Evolutionary conservation across 2,797 vertebrate genomes (phyloP), one percentile per base, ranked within the genome.

Genomic region (Propithecus deckenii): DNA sequence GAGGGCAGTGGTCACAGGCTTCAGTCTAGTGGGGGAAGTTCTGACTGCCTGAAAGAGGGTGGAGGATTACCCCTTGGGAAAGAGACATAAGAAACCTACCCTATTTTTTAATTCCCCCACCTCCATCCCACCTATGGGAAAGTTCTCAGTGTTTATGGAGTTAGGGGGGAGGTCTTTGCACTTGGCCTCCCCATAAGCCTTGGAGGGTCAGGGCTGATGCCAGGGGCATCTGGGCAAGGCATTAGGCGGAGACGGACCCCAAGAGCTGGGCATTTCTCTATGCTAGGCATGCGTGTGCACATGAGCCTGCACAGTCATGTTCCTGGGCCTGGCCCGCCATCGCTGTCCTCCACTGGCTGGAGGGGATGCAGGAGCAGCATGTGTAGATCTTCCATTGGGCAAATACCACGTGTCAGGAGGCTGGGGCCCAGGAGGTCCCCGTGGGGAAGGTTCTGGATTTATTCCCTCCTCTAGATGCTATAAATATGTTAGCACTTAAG

Each of bases 401-500:
- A 78, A 84, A 96, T 91, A 41, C 67, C 80, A 63, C 0, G 2
- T 46, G 87, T 90, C 95, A 67, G 84, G 63, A 88, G 67, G 38
- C 52, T 63, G 79, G 76, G 81, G 84, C 57, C 79, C 74, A 69
- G 85, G 75, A 86, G 50, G 83, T 57, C 91, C 63, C 2, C 14
- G 1, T 23, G 72, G 71, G 57, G 52, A 91, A 88, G 41, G 13
- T 85, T 92, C 88, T 92, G 87, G 95, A 95, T 92, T 76, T 67
- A 76, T 88, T 93, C 63, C 87, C 48, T 94, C 80, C 57, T 74
- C 55, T 46, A 30, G 90, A 92, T 90, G 92, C 95, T 97, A 86
- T 97, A 95, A 98, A 96, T 95, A 96, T 10, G 6, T 83, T 96
- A 97, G 95, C 96, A 0, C 94, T 98, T 98, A 92, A 91, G 87